A percentile compares a stretch with the other conserved stretches of the same genome.
phyloP scores from a whole-genome alignment of 2,888 invertebrate genomes.

The Acleris literana region DNA sequence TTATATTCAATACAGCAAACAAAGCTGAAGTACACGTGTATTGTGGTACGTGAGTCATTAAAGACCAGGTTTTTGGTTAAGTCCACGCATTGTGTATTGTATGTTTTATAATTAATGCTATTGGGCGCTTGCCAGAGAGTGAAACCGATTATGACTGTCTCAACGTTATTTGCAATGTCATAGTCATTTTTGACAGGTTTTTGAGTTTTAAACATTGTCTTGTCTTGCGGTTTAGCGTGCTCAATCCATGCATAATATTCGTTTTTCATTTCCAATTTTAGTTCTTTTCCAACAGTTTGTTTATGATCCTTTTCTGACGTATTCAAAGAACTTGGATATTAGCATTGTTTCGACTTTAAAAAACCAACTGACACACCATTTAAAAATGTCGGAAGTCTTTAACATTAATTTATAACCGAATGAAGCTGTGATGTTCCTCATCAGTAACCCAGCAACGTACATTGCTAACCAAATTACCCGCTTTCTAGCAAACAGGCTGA shows the following conservation, averaged over 20 bases:
- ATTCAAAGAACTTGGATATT: neutral
- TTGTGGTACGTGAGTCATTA: conserved; percentile 81
- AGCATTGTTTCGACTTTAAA: conserved; percentile 6
- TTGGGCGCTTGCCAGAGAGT: conserved; percentile 68
- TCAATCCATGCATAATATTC: conserved; percentile 24
- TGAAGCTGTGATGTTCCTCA: conserved; percentile 61
- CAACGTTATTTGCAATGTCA: conserved; percentile 41
- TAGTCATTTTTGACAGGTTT: conserved; percentile 35
- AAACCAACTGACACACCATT: conserved; percentile 21
- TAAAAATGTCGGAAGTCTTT: conserved; percentile 66
- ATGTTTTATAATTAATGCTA: conserved; percentile 56
- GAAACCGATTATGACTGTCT: conserved; percentile 51
- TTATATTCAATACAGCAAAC: conserved; percentile 46
- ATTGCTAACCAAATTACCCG: conserved; percentile 81
- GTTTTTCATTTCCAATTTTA: neutral
- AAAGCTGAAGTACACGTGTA: conserved; percentile 71
- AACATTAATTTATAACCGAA: conserved; percentile 68
- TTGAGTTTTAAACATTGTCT: conserved; percentile 20
- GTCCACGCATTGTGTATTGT: conserved; percentile 78
- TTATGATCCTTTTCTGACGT: neutral
- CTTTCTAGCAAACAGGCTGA: conserved; percentile 82
- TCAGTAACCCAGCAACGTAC: conserved; percentile 72
- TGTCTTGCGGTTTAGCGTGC: conserved; percentile 10
- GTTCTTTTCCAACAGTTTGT: neutral
- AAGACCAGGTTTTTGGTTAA: conserved; percentile 72